phyloP scores from a whole-genome alignment of 1,140 invertebrate species.

The Streblospio benedicti region DNA sequence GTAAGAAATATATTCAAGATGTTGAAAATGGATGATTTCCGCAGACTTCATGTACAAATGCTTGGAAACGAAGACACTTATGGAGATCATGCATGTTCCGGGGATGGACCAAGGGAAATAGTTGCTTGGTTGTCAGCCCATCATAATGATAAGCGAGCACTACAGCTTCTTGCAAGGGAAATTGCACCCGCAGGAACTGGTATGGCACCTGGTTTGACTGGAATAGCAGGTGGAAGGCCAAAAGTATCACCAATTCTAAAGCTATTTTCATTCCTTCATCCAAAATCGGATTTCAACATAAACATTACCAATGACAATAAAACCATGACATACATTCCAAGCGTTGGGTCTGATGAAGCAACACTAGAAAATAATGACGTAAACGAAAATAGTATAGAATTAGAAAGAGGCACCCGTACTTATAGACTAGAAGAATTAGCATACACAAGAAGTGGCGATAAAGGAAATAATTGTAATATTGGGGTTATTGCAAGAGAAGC shows the following conservation, averaged over 20 bases:
- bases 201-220: slow-evolving; percentile 52
- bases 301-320: background rate
- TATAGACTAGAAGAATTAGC: slow-evolving; percentile 49
- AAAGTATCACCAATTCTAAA: slow-evolving; percentile 47
- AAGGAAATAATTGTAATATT: slow-evolving; percentile 52
- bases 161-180: slow-evolving; percentile 50
- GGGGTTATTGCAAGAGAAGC: slow-evolving; percentile 50
- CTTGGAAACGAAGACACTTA: slow-evolving; percentile 50
- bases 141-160: slow-evolving; percentile 43
- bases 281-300: slow-evolving; percentile 41
- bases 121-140: background rate
- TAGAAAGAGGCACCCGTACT: slow-evolving; percentile 27
- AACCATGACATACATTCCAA: background rate
- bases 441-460: slow-evolving; percentile 52
- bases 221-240: slow-evolving; percentile 50
- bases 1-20: slow-evolving; percentile 14
- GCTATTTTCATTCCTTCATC: slow-evolving; percentile 50
- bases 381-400: slow-evolving; percentile 8
- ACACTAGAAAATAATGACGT: slow-evolving; percentile 1
- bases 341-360: background rate
- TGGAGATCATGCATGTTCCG: slow-evolving; percentile 36
- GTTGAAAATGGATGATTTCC: slow-evolving; percentile 36
- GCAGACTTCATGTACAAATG: slow-evolving; percentile 45
- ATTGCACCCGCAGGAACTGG: slow-evolving; percentile 54
- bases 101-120: background rate